Base-by-base conservation (phyloP, 2,888 invertebrate species). In the Clostera curtula region DNA sequence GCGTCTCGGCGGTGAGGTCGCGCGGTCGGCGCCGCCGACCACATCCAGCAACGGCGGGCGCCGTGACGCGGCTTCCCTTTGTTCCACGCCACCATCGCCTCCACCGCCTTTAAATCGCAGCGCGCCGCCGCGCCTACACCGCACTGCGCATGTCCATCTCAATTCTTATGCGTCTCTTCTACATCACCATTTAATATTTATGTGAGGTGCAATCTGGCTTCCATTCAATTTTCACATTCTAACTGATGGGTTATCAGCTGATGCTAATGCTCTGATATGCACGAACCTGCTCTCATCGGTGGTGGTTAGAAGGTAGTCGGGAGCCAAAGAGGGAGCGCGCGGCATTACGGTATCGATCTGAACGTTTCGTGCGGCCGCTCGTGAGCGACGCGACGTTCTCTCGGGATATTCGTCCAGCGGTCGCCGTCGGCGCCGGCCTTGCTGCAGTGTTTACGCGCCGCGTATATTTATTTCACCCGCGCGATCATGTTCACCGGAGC, bases 351-450 rank as follows among this genome's bases (percentile, higher is more conserved):
- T 80, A 82, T 80, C 76, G 80, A 80, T 80, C 77, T 70, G 66
- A 68, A 53, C 61, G 57, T 62, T 70, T 67, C 60, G 71, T 65
- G 64, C 62, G 66, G 59, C 61, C 70, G 73, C 58, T 73, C 66
- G 75, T 63, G 73, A 68, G 65, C 73, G 60, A 61, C 74, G 67
- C 74, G 59, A 61, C 75, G 67, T 61, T 68, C 68, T 72, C 73
- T 68, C 75, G 73, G 70, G 71, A 80, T 77, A 79, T 69, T 79
- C 74, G 72, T 52, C 65, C 64, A 71, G 66, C 68, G 69, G 64
- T 79, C 72, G 77, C 70, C 76, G 79, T 74, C 70, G 71, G 82
- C 77, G 76, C 80, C 77, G 77, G 75, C 73, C 74, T 70, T 76
- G 70, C 67, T 69, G 66, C 63, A 63, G 70, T 70, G 74, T 79